phyloP scores from a whole-genome alignment of 2,888 invertebrate species.

The Syrista parreyssii region DNA sequence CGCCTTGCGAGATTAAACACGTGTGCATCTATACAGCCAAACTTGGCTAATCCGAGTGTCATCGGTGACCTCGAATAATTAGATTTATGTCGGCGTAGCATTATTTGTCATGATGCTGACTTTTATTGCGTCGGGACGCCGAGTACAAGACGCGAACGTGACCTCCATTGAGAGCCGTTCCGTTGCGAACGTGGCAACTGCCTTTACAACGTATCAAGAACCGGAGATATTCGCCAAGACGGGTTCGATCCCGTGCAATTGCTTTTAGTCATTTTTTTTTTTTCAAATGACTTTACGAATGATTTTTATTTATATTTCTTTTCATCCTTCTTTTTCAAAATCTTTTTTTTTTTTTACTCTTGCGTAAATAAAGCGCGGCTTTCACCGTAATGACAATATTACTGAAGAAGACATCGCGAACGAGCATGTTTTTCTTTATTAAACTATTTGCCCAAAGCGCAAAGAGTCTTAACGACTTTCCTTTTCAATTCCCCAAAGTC shows the following conservation, averaged over 20 bases:
- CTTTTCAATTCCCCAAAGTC: not conserved
- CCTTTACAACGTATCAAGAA: not conserved
- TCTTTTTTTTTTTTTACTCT: not conserved
- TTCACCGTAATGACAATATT: not conserved
- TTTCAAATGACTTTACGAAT: too few relatives aligned
- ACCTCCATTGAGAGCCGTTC: not conserved
- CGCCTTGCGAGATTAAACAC: slow-evolving; percentile 31
- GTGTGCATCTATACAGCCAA: slow-evolving; percentile 20
- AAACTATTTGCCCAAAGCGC: not conserved
- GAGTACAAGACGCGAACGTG: not conserved
- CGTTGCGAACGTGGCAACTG: not conserved
- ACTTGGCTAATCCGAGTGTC: slow-evolving; percentile 22
- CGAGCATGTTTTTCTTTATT: not conserved
- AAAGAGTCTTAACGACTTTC: not conserved
- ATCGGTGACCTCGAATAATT: slow-evolving; percentile 25
- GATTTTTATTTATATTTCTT: too few relatives aligned
- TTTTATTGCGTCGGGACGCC: slow-evolving; percentile 20
- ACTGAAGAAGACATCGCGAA: not conserved
- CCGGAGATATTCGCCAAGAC: not conserved
- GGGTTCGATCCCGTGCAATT: not conserved
- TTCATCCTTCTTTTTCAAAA: too few relatives aligned
- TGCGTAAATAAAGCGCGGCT: not conserved
- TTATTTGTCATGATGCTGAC: slow-evolving; percentile 26
- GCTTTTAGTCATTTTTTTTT: not conserved
- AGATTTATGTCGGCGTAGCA: slow-evolving; percentile 29